Evolutionary conservation across 2,797 vertebrate genomes (phyloP).

Genomic region (Mormyrus hasselquistii): DNA sequence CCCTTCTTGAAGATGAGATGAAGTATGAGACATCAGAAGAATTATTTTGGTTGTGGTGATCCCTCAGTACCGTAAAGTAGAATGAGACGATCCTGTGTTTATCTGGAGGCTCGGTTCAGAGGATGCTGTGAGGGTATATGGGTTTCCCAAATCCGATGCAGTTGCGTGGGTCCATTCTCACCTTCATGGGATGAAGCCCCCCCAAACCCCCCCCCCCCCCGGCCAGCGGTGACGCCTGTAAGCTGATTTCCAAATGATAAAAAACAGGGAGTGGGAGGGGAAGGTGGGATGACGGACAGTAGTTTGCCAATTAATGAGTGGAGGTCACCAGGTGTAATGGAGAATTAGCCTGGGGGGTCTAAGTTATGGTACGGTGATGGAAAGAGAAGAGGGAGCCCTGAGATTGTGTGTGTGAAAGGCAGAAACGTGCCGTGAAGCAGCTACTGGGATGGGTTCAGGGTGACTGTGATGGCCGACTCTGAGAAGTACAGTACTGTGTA

Average conservation of each 20-base stretch:
- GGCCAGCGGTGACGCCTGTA: background rate
- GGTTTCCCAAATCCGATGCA: background rate
- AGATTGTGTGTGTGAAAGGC: background rate
- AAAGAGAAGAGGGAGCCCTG: background rate
- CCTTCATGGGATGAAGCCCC: background rate
- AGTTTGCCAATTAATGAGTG: background rate
- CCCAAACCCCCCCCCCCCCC: background rate
- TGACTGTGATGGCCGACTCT: background rate
- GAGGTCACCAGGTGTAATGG: background rate
- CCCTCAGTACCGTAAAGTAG: background rate
- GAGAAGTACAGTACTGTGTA: background rate
- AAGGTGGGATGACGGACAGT: background rate
- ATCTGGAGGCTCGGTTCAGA: background rate
- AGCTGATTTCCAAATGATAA: background rate
- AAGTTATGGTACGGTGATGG: background rate
- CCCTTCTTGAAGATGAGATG: background rate
- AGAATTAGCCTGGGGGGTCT: background rate
- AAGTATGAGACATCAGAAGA: background rate
- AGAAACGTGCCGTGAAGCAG: background rate
- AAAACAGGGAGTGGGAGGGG: background rate
- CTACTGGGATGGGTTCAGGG: background rate
- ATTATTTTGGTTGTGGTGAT: background rate
- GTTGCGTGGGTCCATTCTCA: background rate
- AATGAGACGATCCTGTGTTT: background rate
- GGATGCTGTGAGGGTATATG: background rate